Evolutionary conservation across 2,888 invertebrate species (phyloP), one percentile per base, ranked within the genome.

Genomic region (Ypsolopha sequella): DNA sequence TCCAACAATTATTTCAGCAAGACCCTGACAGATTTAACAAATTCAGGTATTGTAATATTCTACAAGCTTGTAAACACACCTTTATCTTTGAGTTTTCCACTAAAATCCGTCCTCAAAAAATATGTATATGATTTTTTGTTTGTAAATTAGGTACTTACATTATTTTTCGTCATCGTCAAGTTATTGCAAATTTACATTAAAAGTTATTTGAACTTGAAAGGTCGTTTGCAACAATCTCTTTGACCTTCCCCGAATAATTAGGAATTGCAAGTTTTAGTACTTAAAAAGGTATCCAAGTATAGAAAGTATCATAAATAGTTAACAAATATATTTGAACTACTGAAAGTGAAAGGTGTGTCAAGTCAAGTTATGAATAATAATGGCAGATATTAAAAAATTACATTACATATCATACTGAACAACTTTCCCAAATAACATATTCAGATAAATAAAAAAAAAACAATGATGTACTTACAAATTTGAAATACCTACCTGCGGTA

Each of bases 21-120:
- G 95, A 98, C 77, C 81, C 92, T 0, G 84, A 90, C 36, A 91
- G 99, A 54, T 98, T 98, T 70, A 87, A 93, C 50, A 96, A 95
- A 76, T 96, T 91, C 87, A 97, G 95, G 98, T 97, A 85, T 70
- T 41, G 14, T 48, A 24, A 36, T 35, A 38, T 48, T 54, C 45
- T 53, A 51, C 51, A 53, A 51, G 24, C 44, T 47, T 54, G 14
- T n/a, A 43, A 50, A 51, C 39, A 44, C 13, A 43, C 7, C n/a
- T 39, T 11, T 39, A 39, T 6, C 11, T 11, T 39, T 11, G 10
- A 39, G 6, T 39, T 11, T 11, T 39, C 11, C 8, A 4, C 4
- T 24, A 24, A 24, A 24, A 24, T 24, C 24, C 24, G 24, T 24
- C 24, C 24, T 3, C 24, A 24, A 24, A 24, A 24, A 24, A 24